Percentiles rank a stretch among this genome's conserved stretches.
phyloP scores from a whole-genome alignment of 2,113 vertebrate genomes.

The Eudorcas thomsonii region DNA sequence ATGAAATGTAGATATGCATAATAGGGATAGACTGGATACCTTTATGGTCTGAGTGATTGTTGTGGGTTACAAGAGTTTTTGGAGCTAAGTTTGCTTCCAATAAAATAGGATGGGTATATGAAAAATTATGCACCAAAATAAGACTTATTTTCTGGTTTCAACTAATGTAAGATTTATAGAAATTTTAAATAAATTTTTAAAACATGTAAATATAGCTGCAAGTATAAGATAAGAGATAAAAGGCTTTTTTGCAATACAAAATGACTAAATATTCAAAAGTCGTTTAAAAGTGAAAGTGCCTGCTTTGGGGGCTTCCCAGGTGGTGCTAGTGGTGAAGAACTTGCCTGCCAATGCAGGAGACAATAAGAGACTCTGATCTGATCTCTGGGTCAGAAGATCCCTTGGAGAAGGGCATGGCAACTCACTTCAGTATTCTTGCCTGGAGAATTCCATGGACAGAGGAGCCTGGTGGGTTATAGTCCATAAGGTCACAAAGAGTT shows the following conservation, averaged over 20 bases:
- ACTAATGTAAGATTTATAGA: conserved; percentile 79
- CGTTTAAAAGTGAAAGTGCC: background rate
- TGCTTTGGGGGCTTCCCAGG: background rate
- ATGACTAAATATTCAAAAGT: conserved; percentile 2
- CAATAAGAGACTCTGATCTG: background rate
- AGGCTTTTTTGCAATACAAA: background rate
- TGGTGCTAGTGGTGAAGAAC: background rate
- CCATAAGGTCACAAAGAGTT: background rate
- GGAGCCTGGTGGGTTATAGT: background rate
- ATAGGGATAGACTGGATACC: background rate
- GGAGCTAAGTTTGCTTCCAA: conserved; percentile 65
- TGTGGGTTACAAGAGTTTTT: conserved; percentile 28
- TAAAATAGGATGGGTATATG: conserved; percentile 55
- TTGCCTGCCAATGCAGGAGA: background rate
- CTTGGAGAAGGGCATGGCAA: background rate
- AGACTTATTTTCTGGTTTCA: conserved; percentile 73
- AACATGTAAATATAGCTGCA: background rate
- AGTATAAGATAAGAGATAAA: background rate
- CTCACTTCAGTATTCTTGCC: background rate
- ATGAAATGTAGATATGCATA: conserved; percentile 35
- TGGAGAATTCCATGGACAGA: background rate
- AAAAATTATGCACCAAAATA: conserved; percentile 63
- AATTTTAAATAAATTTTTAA: conserved; percentile 77
- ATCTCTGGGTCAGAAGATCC: background rate
- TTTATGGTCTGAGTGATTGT: background rate